Evolutionary conservation across 2,888 invertebrate genomes (phyloP), one percentile per base, ranked within the genome.

Genomic region (Hypsopygia costalis): DNA sequence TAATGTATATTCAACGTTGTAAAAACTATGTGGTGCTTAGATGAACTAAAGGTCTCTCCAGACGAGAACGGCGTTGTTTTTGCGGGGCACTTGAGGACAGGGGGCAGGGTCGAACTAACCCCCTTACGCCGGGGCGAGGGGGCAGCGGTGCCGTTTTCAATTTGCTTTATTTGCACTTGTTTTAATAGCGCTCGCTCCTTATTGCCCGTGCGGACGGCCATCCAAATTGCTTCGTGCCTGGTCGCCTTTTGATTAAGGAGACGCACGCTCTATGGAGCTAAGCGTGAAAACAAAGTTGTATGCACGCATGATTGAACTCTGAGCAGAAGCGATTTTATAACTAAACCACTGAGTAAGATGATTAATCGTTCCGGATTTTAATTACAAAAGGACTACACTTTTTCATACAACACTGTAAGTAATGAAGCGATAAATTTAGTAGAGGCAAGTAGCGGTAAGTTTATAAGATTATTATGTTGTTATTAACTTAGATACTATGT

Each of bases 151-250:
- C 76, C 81, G 74, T 82, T 86, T 87, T 87, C 86, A 87, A 87
- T 87, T 86, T 86, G 81, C 80, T 85, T 82, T 87, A 85, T 87
- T 87, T 87, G 83, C 78, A 76, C 81, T 81, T 85, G 87, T 86
- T 87, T 88, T 86, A 87, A 87, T 87, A 85, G 87, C 80, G 77
- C 74, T 75, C 77, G 73, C 74, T 82, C 73, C 81, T 86, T 86
- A 85, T 87, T 86, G 83, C 77, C 70, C 66, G 71, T 69, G 69
- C 72, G 73, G 76, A 69, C 69, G 76, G 73, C 69, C 76, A 73
- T 65, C 81, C 82, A 83, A 86, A 87, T 86, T 87, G 83, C 79
- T 85, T 83, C 85, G 85, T 86, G 85, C 83, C 69, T 71, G 78
- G 72, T 68, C 81, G 83, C 77, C 79, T 79, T 82, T 81, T 78